Conservation (phyloP, 1,140 invertebrate genomes). For the Cydia strobilella region DNA sequence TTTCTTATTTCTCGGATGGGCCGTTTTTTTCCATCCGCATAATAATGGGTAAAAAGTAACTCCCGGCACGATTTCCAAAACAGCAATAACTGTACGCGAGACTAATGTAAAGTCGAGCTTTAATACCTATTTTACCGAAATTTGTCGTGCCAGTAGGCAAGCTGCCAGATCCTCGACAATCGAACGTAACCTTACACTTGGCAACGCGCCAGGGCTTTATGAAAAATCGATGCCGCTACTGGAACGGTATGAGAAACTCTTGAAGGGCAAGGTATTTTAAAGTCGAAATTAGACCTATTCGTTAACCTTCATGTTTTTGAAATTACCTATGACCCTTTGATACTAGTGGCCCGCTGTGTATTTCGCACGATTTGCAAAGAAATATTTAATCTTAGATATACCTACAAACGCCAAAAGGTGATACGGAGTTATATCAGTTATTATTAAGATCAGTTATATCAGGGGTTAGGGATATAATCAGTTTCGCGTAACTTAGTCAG, state of each 20-base stretch:
- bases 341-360: no score
- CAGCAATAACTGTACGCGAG: constrained; percentile 4
- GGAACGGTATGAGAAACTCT: background rate
- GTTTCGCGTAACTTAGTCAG: no score
- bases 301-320: background rate
- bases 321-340: no score
- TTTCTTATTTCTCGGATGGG: background rate
- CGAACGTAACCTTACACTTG: constrained; percentile 29
- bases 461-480: no score
- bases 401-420: no score
- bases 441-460: no score
- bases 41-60: constrained; percentile 2
- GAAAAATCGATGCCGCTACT: constrained; percentile 28
- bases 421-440: no score
- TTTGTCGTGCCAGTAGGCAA: constrained; percentile 26
- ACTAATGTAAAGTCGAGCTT: constrained; percentile 30
- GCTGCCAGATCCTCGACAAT: background rate
- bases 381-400: no score
- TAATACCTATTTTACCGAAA: constrained; percentile 21
- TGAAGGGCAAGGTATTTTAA: constrained; percentile 1
- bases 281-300: background rate
- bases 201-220: constrained; percentile 3
- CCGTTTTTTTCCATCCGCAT: background rate
- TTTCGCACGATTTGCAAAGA: no score
- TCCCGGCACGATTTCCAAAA: constrained; percentile 7